These are phyloP conservation scores for Atta texana DNA, from an alignment of 1,140 invertebrate genomes.

Conservation along the genomic window DNA sequence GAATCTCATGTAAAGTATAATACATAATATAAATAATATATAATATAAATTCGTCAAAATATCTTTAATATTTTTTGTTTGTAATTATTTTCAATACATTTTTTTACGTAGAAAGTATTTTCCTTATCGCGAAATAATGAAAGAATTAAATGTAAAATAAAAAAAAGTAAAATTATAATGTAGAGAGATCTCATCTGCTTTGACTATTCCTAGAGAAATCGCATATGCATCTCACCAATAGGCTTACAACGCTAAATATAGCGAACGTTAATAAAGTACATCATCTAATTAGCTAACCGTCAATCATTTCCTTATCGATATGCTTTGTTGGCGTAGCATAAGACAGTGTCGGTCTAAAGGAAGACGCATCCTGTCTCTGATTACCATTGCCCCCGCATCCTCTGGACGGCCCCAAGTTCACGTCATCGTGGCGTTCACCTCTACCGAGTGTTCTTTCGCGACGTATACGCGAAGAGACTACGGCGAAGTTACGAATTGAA, in stretches of 20 bases:
- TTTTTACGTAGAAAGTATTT: not conserved
- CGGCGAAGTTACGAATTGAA: conserved; percentile 21
- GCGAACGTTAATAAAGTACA: conserved; percentile 66
- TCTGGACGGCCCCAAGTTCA: conserved; percentile 50
- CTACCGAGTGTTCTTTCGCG: conserved; percentile 10
- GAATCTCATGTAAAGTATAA: not conserved
- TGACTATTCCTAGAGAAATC: not conserved
- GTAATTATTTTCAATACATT: not conserved
- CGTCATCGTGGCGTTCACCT: conserved; percentile 62
- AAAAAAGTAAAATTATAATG: not conserved
- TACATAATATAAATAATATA: not conserved
- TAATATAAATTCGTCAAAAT: not conserved
- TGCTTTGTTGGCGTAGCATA: conserved; percentile 70
- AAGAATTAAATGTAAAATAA: not conserved
- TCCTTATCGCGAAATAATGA: not conserved
- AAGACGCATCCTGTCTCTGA: conserved; percentile 74
- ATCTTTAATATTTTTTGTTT: not conserved
- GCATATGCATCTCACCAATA: not conserved
- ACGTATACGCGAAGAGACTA: conserved; percentile 1
- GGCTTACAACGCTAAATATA: conserved; percentile 68
- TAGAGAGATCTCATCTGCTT: not conserved
- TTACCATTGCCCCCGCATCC: conserved; percentile 63
- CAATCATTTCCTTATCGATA: conserved; percentile 78
- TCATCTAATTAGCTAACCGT: conserved; percentile 74
- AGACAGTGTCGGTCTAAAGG: conserved; percentile 50